Percentiles rank a stretch among this genome's conserved stretches.
Evolutionary conservation across 2,888 invertebrate genomes (phyloP).

Genomic region (Leistus spinibarbis): DNA sequence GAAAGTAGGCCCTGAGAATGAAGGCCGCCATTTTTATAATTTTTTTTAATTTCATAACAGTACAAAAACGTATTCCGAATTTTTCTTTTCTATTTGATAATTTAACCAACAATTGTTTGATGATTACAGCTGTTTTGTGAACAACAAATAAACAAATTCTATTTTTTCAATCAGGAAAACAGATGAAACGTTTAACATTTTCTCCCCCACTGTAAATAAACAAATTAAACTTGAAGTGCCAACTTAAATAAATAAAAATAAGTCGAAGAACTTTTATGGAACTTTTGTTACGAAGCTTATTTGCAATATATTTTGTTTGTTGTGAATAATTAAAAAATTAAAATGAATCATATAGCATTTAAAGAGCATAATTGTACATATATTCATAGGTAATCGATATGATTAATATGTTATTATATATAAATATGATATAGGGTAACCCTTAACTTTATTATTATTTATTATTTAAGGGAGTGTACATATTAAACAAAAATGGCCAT

Average conservation of each 20-base stretch:
- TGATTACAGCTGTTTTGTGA: too few species aligned
- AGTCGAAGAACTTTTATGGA: neutral
- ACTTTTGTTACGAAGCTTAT: neutral
- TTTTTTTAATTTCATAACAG: neutral
- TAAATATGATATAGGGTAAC: neutral
- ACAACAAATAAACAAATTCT: too few species aligned
- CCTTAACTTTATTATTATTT: slow-evolving; percentile 17
- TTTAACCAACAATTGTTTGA: neutral
- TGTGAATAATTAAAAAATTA: neutral
- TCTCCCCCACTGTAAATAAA: too few species aligned
- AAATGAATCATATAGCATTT: neutral
- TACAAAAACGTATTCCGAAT: neutral
- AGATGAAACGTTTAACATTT: too few species aligned
- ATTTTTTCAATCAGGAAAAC: too few species aligned
- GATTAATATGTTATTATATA: neutral
- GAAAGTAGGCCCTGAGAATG: slow-evolving; percentile 1
- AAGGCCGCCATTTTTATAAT: neutral
- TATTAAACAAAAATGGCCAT: slow-evolving; percentile 15
- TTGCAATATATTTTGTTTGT: neutral
- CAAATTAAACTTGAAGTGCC: neutral
- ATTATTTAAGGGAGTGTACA: slow-evolving; percentile 21
- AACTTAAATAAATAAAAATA: neutral
- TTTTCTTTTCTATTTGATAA: neutral
- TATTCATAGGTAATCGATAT: neutral
- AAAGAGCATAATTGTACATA: neutral